Percentiles rank a stretch among this genome's conserved stretches.
Conservation (phyloP, 2,888 invertebrate species). For the Sminthurides aquaticus region DNA sequence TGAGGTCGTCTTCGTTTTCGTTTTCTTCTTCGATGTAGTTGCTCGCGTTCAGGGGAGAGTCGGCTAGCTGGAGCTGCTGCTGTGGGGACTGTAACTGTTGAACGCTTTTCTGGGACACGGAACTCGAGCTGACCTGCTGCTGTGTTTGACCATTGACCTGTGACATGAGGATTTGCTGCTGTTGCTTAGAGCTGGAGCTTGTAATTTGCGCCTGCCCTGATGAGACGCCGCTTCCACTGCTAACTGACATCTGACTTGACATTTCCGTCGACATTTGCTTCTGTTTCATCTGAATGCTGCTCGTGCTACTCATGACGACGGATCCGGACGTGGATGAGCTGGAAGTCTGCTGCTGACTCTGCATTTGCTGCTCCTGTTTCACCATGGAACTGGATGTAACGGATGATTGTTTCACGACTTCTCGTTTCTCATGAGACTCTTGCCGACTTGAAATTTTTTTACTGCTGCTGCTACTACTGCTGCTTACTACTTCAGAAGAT, state of each 20-base stretch:
- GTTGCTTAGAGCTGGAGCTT: conserved; percentile 13
- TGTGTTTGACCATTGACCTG: conserved; percentile 2
- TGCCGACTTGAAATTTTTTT: conserved; percentile 11
- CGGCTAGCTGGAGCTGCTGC: neutral
- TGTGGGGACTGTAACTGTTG: neutral
- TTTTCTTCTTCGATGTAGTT: conserved; percentile 8
- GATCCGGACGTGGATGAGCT: conserved; percentile 1
- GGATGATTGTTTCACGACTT: neutral
- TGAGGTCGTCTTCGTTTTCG: conserved; percentile 14
- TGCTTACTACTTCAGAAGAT: conserved; percentile 10
- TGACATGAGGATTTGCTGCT: conserved; percentile 9
- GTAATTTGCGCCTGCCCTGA: conserved; percentile 1
- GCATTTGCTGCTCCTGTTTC: neutral
- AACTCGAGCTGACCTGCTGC: conserved; percentile 7
- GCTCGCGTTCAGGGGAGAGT: neutral
- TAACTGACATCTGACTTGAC: neutral
- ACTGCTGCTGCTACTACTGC: conserved; percentile 14
- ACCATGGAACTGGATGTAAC: neutral
- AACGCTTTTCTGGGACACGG: neutral
- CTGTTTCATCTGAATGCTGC: conserved; percentile 21
- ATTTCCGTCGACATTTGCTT: conserved; percentile 8
- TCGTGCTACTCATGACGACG: conserved; percentile 11
- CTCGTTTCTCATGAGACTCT: conserved; percentile 7
- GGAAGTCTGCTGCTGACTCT: too few relatives aligned
- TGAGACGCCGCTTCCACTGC: neutral